phyloP scores from a whole-genome alignment of 2,113 vertebrate genomes.

The Candoia aspera region DNA sequence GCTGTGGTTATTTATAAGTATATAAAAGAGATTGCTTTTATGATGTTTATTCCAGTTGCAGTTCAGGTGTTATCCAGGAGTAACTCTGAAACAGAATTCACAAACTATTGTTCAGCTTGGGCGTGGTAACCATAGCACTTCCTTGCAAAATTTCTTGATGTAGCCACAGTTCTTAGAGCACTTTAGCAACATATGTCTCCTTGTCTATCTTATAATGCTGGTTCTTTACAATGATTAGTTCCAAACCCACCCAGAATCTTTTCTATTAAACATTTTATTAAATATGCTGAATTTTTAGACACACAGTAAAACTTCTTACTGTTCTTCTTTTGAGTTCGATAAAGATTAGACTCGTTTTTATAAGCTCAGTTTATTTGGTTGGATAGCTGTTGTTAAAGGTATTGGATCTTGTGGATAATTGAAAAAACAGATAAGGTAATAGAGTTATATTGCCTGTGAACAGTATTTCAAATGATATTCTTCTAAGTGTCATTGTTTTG shows the following conservation, averaged over 20 bases:
- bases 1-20: background rate
- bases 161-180: background rate
- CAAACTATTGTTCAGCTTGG: background rate
- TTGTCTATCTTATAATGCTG: conserved; percentile 5
- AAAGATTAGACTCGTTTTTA: background rate
- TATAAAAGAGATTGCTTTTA: background rate
- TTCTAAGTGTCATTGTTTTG: background rate
- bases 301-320: background rate
- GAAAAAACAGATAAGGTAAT: background rate
- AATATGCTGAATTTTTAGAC: background rate
- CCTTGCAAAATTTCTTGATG: background rate
- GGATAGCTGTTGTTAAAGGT: background rate
- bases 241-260: conserved; percentile 8
- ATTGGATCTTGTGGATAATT: background rate
- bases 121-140: background rate
- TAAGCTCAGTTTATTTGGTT: background rate
- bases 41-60: background rate
- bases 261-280: conserved; percentile 15
- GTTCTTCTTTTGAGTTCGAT: background rate
- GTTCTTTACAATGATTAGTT: background rate
- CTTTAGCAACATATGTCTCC: background rate
- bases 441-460: background rate
- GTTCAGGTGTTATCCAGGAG: background rate
- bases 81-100: background rate
- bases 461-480: background rate